Percentiles rank a stretch among this genome's conserved stretches.
Conservation (phyloP, 2,797 vertebrate genomes). For the Coccyzus lansbergi region DNA sequence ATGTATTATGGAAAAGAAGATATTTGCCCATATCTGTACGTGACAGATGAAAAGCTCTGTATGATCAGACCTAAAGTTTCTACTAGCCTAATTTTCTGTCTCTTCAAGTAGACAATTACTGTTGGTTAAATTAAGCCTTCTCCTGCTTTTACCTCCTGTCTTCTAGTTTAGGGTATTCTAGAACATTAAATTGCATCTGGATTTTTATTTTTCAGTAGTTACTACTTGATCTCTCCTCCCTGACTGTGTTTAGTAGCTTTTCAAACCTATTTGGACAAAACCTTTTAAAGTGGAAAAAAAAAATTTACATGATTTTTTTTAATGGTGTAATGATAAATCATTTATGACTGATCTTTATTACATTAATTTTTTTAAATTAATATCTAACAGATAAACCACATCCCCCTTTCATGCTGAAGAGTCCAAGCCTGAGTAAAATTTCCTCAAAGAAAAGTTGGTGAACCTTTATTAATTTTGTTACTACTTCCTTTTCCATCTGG, state of each 20-base stretch:
- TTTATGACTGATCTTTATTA: background rate
- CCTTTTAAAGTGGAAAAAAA: background rate
- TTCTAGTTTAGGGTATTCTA: background rate
- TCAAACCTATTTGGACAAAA: background rate
- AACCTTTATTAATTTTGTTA: background rate
- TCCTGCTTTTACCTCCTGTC: background rate
- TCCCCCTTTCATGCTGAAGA: background rate
- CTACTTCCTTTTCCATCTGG: background rate
- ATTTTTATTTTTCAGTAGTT: background rate
- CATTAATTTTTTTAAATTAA: background rate
- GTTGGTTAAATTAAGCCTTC: background rate
- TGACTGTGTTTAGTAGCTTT: background rate
- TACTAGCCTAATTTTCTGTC: background rate
- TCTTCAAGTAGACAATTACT: background rate
- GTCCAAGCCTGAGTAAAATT: background rate
- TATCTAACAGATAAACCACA: background rate
- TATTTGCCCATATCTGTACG: background rate
- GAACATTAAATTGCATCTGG: background rate
- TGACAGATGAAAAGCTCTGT: background rate
- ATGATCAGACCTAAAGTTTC: background rate
- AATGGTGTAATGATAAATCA: background rate
- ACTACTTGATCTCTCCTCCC: background rate
- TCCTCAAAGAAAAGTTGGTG: background rate
- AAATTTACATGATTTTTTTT: background rate
- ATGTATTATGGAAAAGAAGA: background rate